Evolutionary conservation across 2,113 vertebrate species (phyloP), one percentile per base, ranked within the genome.

Genomic region (Oxyruncus cristatus): DNA sequence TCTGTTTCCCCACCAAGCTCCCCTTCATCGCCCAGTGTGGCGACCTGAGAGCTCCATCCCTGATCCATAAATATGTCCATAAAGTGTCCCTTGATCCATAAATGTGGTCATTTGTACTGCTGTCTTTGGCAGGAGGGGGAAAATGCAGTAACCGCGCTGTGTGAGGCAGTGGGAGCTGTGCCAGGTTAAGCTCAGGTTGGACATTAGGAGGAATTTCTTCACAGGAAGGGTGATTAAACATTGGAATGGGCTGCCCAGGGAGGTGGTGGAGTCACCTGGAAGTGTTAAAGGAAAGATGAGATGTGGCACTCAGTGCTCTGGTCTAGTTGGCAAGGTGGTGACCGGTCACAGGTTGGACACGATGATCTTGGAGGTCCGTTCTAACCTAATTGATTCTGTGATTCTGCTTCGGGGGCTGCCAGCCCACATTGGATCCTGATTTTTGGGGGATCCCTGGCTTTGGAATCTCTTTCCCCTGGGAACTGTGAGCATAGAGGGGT

Each of bases 131-230:
- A 2, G 26, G 33, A 50, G 20, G 20, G 35, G 49, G 17, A 16
- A 22, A 33, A 14, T 1, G 63, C 16, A 5, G 42, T 6, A 1
- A 33, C 5, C 0, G 7, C 2, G 5, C 52, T 1, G 5, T 2
- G 23, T 15, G 56, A 86, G 17, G 62, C 0, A 6, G 27, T 0
- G 30, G 59, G 23, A 55, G 23, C 12, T 42, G 52, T 7, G 32
- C 33, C 0, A 21, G 39, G 27, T 33, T 15, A 27, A 39, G 39
- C n/a, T 39, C 47, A 11, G 55, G 41, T 32, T 27, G 32, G 72
- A 49, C 9, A 12, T 1, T 3, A 26, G 78, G 41, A 84, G 27
- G 72, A 49, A 33, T 71, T 62, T 42, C 47, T 65, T 37, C 14
- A 0, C 3, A 6, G 71, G n/a, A 62, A 23, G 13, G 30, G 21